Percentiles rank a stretch among this genome's conserved stretches.
These are phyloP conservation scores for Heliocidaris erythrogramma DNA, from an alignment of 35 echinoderm and acorn worm genomes.

Conservation along the genomic window DNA sequence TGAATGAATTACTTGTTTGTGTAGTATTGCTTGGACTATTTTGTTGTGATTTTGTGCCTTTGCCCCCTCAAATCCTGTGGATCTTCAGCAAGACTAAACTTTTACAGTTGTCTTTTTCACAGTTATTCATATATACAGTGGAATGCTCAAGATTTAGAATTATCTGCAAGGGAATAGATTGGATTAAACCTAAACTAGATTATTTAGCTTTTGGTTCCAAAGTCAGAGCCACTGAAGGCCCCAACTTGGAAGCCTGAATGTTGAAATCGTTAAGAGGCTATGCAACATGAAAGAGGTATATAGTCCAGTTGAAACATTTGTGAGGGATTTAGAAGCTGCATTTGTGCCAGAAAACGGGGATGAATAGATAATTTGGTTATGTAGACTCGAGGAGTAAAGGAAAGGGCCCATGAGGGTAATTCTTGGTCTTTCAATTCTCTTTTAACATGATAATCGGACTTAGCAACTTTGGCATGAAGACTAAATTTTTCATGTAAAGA, in stretches of 20 bases:
- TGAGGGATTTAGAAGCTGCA: background rate
- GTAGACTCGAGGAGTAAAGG: background rate
- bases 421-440: background rate
- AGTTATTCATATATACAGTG: too few species aligned
- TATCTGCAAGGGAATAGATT: background rate
- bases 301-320: background rate
- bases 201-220: background rate
- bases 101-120: too few species aligned
- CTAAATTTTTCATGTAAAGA: background rate
- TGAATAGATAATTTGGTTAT: constrained; percentile 19
- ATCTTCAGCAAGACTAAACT: too few species aligned
- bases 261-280: background rate
- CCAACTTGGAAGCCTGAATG: constrained; percentile 33
- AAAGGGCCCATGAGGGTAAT: background rate
- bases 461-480: background rate
- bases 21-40: too few species aligned
- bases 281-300: background rate
- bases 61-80: too few species aligned
- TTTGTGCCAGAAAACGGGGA: background rate
- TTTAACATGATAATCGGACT: background rate
- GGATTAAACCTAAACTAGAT: background rate
- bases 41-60: too few species aligned
- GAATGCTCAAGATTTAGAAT: too few species aligned
- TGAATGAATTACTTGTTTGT: too few species aligned
- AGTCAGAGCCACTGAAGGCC: background rate